Evolutionary conservation across 2,888 invertebrate species (phyloP), one percentile per base, ranked within the genome.

Genomic region (Schizaphis graminum): DNA sequence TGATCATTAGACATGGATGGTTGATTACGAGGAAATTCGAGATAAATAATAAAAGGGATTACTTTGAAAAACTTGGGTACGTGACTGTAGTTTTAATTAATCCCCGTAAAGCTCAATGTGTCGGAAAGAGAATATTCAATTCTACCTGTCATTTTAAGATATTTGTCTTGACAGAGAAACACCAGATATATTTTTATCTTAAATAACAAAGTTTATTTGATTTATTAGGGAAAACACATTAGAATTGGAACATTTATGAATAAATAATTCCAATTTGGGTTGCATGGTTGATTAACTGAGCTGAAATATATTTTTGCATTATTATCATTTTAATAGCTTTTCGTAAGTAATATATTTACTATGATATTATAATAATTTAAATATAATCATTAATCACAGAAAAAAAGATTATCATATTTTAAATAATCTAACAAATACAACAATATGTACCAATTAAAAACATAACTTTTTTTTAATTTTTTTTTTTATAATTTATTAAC

Each of bases 41-140:
- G 53, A 91, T 84, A 84, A 84, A 91, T 91, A 84, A 90, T 47
- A 44, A 86, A 57, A 49, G 47, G 67, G 88, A 88, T 67, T 49
- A 67, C 28, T 92, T 41, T 88, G 87, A 92, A 92, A 92, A 92
- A 88, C 67, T 49, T 49, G n/a, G 61, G 41, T 49, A 88, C 92
- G 88, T 77, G 92, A 88, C 88, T 88, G 26, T 53, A 53, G 67
- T 88, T 56, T 92, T 88, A 87, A 92, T 92, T 89, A 92, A 92
- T 92, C 49, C 53, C 87, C 53, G 41, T 35, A 35, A 49, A 56
- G 26, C 53, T 53, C 56, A 84, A 56, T 77, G 56, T 89, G 56
- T 84, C 41, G 41, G 77, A 89, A 84, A 89, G 77, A 57, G 84
- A 89, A 84, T 93, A 77, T 89, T 89, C 92, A 16, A 41, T 53